Evolutionary conservation across 2,888 invertebrate species (phyloP), one percentile per base, ranked within the genome.

Genomic region (Drosophila paranaensis): DNA sequence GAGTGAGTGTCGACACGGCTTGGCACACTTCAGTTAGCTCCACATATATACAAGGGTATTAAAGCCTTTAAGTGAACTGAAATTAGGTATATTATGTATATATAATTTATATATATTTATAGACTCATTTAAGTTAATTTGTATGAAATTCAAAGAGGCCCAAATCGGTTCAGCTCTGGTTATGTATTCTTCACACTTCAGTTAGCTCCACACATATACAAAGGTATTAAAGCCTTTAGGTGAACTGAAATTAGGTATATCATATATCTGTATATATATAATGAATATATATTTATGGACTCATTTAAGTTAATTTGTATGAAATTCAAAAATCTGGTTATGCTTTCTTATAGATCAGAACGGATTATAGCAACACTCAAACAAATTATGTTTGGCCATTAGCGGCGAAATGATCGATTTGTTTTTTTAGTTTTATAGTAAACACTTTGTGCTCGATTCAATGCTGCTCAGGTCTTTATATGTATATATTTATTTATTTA

Each of bases 351-450:
- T 33, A 16, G 33, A 43, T 56, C 14, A 20, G 3, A 10, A 20
- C 5, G 10, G 20, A 30, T 58, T 60, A 25, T 6, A 43, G 56
- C 13, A 55, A 20, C 3, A 35, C 25, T 39, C 25, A 14, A 66
- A 53, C n/a, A 14, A 39, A 33, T 30, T 64, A 39, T 16, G 58
- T 46, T 48, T 30, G 1, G 39, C 16, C 6, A 67, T 72, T 63
- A 27, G 11, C 30, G 66, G 60, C 64, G 48, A 42, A 77, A 63
- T 88, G 86, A 89, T 89, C 71, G 77, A 89, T 85, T 88, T 82
- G 69, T 10, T n/a, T 61, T 78, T 84, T 84, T 63, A 84, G 71
- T 65, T 68, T 81, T 61, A 71, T 74, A 42, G 68, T 71, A 87
- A 89, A 62, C 67, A 71, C 48, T 56, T 57, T 39, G 53, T 55